A percentile compares a stretch with the other conserved stretches of the same genome.
Conservation (phyloP, 2,113 vertebrate genomes). For the Crotalus tigris region DNA sequence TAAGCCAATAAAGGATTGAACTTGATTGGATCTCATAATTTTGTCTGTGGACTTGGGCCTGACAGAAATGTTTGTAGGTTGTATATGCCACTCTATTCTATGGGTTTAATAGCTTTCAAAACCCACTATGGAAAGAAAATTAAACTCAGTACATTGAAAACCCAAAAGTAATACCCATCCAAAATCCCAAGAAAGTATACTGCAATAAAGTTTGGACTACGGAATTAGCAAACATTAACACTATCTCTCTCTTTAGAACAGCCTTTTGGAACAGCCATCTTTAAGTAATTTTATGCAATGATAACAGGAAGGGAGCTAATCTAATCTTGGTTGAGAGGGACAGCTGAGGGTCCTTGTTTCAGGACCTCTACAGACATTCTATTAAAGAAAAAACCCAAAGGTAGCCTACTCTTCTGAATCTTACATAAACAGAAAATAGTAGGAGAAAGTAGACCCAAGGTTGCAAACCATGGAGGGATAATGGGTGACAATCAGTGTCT, state of each 20-base stretch:
- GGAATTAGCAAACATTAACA: not conserved
- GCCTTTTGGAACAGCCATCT: not conserved
- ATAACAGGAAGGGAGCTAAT: not conserved
- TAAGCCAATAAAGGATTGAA: not conserved
- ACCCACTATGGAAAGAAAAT: not conserved
- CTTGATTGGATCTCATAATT: not conserved
- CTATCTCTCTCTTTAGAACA: not conserved
- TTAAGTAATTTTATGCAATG: not conserved
- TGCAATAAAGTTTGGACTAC: not conserved
- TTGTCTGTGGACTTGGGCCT: not conserved
- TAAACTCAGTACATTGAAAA: not conserved
- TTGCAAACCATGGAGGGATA: not conserved
- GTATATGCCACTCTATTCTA: not conserved
- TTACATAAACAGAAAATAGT: not conserved
- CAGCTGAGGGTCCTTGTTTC: not conserved
- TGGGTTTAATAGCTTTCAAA: not conserved
- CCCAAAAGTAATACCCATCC: not conserved
- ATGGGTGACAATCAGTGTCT: not conserved
- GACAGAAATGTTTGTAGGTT: not conserved
- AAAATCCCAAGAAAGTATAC: not conserved
- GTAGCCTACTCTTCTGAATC: not conserved
- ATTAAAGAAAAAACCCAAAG: not conserved
- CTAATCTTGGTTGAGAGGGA: not conserved
- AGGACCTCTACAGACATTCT: not conserved
- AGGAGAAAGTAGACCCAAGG: not conserved